A percentile compares a stretch with the other conserved stretches of the same genome.
These are phyloP conservation scores for Linurgus olivaceus DNA, from an alignment of 2,797 vertebrate species.

Conservation along the genomic window DNA sequence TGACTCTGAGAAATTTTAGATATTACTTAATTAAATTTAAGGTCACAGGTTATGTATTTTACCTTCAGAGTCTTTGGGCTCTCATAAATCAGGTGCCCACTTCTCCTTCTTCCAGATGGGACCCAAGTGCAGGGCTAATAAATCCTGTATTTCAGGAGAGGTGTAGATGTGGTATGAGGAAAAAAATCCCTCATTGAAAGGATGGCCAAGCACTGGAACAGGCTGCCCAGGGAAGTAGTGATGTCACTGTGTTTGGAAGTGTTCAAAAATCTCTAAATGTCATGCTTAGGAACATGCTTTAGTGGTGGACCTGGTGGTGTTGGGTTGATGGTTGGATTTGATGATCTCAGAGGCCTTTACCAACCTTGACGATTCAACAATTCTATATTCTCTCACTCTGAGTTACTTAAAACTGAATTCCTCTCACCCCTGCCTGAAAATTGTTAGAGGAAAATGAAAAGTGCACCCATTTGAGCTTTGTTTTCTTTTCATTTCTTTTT, in stretches of 20 bases:
- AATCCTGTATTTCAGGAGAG: not conserved
- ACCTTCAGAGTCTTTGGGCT: not conserved
- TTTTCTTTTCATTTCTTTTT: not conserved
- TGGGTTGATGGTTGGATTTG: not conserved
- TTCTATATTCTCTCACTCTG: not conserved
- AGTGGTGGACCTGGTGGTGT: not conserved
- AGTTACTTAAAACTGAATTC: not conserved
- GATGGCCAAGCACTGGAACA: not conserved
- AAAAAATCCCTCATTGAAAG: not conserved
- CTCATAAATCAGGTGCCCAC: not conserved
- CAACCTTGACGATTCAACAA: too few relatives aligned
- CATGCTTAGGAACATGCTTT: not conserved
- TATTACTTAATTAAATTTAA: not conserved
- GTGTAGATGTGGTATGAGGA: too few relatives aligned
- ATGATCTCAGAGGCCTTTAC: not conserved
- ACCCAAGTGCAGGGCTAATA: not conserved
- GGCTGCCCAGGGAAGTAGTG: not conserved
- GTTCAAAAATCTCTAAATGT: not conserved
- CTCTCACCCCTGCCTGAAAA: rapidly evolving
- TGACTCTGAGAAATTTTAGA: not conserved
- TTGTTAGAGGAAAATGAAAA: not conserved
- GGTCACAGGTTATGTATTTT: not conserved
- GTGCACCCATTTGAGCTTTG: not conserved
- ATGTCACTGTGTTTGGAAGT: not conserved
- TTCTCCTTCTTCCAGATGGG: not conserved